Conservation (phyloP, 2,113 vertebrate species). For the Oenanthe melanoleuca region DNA sequence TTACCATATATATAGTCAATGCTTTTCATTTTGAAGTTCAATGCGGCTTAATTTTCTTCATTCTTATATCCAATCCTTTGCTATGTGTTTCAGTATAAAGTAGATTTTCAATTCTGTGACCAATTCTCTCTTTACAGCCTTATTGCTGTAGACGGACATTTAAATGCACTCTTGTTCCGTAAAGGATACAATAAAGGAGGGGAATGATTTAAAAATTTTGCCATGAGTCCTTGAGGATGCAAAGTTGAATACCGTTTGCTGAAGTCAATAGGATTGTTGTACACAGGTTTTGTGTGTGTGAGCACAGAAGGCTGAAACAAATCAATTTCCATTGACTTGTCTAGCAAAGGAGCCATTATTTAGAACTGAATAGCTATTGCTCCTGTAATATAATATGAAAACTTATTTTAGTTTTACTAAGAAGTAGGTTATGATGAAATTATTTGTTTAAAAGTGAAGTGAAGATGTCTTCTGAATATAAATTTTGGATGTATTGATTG, state of each 20-base stretch:
- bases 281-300: slow-evolving; percentile 71
- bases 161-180: slow-evolving; percentile 62
- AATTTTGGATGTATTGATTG: slow-evolving; percentile 67
- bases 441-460: slow-evolving; percentile 77
- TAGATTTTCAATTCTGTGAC: slow-evolving; percentile 16
- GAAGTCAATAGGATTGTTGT: slow-evolving; percentile 77
- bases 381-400: slow-evolving; percentile 78
- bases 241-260: slow-evolving; percentile 70
- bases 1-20: background rate
- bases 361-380: slow-evolving; percentile 74
- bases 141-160: slow-evolving; percentile 42
- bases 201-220: slow-evolving; percentile 71
- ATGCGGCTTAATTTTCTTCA: slow-evolving; percentile 46
- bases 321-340: slow-evolving; percentile 85
- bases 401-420: slow-evolving; percentile 76
- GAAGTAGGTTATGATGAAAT: slow-evolving; percentile 78
- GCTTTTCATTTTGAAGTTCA: slow-evolving; percentile 21
- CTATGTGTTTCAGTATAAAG: slow-evolving; percentile 40
- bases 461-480: slow-evolving; percentile 65
- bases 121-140: slow-evolving; percentile 30
- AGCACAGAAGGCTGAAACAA: slow-evolving; percentile 75
- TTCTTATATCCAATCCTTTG: background rate
- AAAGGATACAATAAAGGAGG: slow-evolving; percentile 25
- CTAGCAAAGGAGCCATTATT: slow-evolving; percentile 77
- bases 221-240: slow-evolving; percentile 76